phyloP scores from a whole-genome alignment of 2,113 vertebrate species.

The Tragelaphus scriptus region DNA sequence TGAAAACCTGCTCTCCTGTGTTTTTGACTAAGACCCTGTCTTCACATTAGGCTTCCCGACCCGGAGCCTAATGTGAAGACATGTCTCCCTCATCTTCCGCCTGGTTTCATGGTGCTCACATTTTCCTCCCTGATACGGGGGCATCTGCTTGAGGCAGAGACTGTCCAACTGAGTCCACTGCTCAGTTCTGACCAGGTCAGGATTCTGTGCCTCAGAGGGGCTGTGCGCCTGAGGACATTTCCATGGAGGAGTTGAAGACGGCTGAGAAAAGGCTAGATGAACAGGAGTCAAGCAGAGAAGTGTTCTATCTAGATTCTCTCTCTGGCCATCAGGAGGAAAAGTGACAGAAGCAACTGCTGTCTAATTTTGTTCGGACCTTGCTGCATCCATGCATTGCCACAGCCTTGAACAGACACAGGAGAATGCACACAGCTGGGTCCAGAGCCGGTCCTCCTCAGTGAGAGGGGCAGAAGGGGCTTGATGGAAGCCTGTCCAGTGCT shows the following conservation, averaged over 20 bases:
- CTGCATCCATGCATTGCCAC: accelerated
- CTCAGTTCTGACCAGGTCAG: background rate
- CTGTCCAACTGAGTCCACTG: background rate
- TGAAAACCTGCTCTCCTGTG: background rate
- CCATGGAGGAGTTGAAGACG: background rate
- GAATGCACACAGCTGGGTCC: background rate
- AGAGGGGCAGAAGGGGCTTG: background rate
- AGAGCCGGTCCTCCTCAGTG: too few species aligned
- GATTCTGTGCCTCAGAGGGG: background rate
- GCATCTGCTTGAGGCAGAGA: too few species aligned
- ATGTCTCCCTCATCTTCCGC: background rate
- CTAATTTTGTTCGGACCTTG: too few species aligned
- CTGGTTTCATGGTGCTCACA: background rate
- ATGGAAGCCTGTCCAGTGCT: background rate
- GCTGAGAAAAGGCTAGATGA: background rate
- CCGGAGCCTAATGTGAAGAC: background rate
- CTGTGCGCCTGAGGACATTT: background rate
- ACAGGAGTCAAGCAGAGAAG: background rate
- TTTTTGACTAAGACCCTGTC: background rate
- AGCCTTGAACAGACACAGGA: accelerated
- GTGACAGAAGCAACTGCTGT: background rate
- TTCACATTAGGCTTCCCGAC: background rate
- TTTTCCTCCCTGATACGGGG: accelerated
- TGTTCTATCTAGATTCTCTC: too few species aligned
- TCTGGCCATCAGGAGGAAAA: background rate